Conservation (phyloP, 2,888 invertebrate genomes). For the Dexiosoma caninum region DNA sequence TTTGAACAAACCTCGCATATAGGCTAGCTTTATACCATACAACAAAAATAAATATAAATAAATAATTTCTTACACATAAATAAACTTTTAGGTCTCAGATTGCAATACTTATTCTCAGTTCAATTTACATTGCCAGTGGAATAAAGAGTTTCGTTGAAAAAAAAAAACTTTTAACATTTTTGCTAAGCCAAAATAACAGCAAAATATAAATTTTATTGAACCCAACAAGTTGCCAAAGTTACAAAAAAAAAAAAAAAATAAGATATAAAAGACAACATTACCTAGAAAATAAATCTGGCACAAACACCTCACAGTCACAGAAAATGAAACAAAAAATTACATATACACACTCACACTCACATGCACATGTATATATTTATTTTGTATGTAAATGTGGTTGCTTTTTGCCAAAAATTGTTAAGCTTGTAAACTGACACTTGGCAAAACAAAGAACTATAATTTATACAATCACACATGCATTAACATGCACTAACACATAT, state of each 20-base stretch:
- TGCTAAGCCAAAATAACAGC: constrained; percentile 1
- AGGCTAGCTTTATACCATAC: too few relatives aligned
- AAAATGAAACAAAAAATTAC: constrained; percentile 16
- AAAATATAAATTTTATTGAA: constrained; percentile 21
- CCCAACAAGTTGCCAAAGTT: constrained; percentile 55
- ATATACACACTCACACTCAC: neutral
- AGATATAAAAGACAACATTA: neutral
- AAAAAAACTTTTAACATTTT: too few relatives aligned
- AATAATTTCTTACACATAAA: too few relatives aligned
- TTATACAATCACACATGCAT: neutral
- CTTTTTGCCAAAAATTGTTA: constrained; percentile 42
- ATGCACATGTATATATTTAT: neutral
- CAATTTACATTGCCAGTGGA: too few relatives aligned
- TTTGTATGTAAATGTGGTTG: constrained; percentile 34
- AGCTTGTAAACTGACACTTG: constrained; percentile 61
- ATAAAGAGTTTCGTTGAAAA: too few relatives aligned
- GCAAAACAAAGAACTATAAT: constrained; percentile 46
- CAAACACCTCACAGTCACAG: neutral
- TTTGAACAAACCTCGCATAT: too few relatives aligned
- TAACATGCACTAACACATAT: neutral
- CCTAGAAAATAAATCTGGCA: constrained; percentile 10
- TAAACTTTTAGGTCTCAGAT: too few relatives aligned
- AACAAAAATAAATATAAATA: too few relatives aligned
- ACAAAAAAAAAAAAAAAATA: neutral
- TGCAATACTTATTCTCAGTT: too few relatives aligned